Percentiles rank a stretch among this genome's conserved stretches.
These are phyloP conservation scores for Hyles vespertilio DNA, from an alignment of 1,140 invertebrate genomes.

Conservation along the genomic window DNA sequence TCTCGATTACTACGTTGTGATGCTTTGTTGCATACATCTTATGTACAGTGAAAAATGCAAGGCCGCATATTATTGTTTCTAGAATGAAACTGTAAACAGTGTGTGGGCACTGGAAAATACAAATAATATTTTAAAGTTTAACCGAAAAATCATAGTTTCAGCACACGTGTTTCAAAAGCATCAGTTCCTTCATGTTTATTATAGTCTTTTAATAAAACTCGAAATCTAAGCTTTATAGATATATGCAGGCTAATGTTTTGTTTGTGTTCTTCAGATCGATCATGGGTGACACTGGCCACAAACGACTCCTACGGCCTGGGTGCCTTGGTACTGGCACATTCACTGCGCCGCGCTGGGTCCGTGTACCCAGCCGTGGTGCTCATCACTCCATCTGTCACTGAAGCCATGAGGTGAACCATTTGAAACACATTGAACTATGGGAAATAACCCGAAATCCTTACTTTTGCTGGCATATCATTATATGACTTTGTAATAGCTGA, in stretches of 20 bases:
- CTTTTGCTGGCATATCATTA: too few relatives aligned
- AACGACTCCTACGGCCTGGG: constrained; percentile 96
- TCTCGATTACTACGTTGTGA: too few relatives aligned
- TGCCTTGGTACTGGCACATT: constrained; percentile 93
- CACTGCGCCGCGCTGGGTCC: constrained; percentile 85
- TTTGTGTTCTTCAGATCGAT: constrained; percentile 76
- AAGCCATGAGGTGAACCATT: constrained; percentile 84
- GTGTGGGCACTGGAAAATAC: too few relatives aligned
- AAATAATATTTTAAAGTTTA: too few relatives aligned
- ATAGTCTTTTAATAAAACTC: too few relatives aligned
- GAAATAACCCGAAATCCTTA: too few relatives aligned
- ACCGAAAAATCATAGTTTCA: too few relatives aligned
- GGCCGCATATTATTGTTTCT: neutral
- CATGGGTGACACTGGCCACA: constrained; percentile 97
- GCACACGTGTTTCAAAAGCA: too few relatives aligned
- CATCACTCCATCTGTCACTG: constrained; percentile 90
- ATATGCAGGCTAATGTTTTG: neutral
- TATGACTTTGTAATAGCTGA: too few relatives aligned
- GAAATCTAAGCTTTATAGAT: neutral
- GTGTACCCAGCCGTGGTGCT: constrained; percentile 87
- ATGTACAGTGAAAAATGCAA: constrained; percentile 1
- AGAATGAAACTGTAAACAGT: neutral
- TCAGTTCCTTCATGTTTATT: too few relatives aligned
- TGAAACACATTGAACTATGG: neutral
- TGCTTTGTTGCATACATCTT: neutral